Base-by-base conservation (phyloP, 2,888 invertebrate genomes). In the Scaptomyza tumidula region DNA sequence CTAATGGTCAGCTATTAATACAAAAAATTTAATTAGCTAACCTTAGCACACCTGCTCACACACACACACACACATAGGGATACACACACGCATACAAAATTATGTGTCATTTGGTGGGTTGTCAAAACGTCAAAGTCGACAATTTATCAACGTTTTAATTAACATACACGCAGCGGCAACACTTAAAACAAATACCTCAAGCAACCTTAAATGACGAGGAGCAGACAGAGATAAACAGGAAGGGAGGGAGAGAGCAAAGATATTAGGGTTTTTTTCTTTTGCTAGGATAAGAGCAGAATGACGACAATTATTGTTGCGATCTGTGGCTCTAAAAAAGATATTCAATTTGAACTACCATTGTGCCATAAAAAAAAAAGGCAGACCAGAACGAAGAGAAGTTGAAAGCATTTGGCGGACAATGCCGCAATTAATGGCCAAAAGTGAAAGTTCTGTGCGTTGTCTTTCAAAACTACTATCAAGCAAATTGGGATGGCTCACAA, bases 71-170 rank as follows among this genome's bases (percentile, higher is more conserved):
- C 33, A 41, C 33, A 31, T 35, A 43, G 27, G 29, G 5, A 49
- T 24, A 41, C 14, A 46, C 39, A 56, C 27, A 43, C 41, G 3
- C n/a, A 41, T 37, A 46, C 39, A 33, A 14, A 35, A 33, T 4
- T 16, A 48, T n/a, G 35, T 59, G 49, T 54, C 54, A 60, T 53
- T 54, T 46, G 70, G 29, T 50, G 39, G 58, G 14, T 62, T 75
- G 80, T 75, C 48, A 75, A 67, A 75, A 46, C 29, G 64, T 61
- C 52, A 41, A 62, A 63, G 75, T 60, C 58, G 66, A 58, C 75
- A 71, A 85, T 82, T 82, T 75, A 79, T 82, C 64, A 82, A 67
- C 64, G 66, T 79, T 71, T 85, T 75, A 82, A 82, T 85, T 82
- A 87, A 72, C 80, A 75, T 66, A 72, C 65, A 62, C 61, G 64